Percentiles rank a stretch among this genome's conserved stretches.
Evolutionary conservation across 1,140 invertebrate species (phyloP).

Genomic region (Heterodera schachtii): DNA sequence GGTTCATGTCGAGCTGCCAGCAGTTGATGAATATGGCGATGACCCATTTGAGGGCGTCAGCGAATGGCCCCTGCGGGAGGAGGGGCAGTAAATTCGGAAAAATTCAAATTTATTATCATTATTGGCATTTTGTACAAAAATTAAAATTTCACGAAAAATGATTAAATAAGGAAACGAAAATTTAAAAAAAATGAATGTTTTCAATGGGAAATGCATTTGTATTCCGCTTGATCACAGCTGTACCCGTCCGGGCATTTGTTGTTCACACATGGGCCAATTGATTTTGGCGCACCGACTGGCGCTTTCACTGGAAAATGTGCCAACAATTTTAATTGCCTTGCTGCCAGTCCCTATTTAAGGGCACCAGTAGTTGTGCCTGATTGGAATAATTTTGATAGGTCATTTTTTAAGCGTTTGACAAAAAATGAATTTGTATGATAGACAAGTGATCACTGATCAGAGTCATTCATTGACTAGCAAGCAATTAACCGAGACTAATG

Average conservation of each 20-base stretch:
- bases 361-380: too few species aligned
- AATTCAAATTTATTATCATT: not conserved
- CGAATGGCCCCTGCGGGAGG: slow-evolving; percentile 4
- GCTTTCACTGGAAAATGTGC: not conserved
- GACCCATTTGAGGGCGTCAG: slow-evolving; percentile 25
- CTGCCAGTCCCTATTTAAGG: too few species aligned
- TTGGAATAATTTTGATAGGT: too few species aligned
- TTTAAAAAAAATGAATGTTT: slow-evolving; percentile 1
- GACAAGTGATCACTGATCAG: too few species aligned
- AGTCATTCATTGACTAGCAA: too few species aligned
- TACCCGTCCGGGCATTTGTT: slow-evolving; percentile 23
- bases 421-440: too few species aligned
- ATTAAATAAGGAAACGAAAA: not conserved
- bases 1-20: not conserved
- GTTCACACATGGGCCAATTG: slow-evolving; percentile 26
- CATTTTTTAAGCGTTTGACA: too few species aligned
- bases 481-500: too few species aligned
- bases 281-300: not conserved
- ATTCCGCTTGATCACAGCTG: slow-evolving; percentile 13
- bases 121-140: slow-evolving; percentile 6
- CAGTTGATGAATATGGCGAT: slow-evolving; percentile 22
- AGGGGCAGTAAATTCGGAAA: not conserved
- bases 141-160: not conserved
- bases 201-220: slow-evolving; percentile 11
- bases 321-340: not conserved